phyloP scores from a whole-genome alignment of 2,888 invertebrate genomes.

The Mesochorus sp. region DNA sequence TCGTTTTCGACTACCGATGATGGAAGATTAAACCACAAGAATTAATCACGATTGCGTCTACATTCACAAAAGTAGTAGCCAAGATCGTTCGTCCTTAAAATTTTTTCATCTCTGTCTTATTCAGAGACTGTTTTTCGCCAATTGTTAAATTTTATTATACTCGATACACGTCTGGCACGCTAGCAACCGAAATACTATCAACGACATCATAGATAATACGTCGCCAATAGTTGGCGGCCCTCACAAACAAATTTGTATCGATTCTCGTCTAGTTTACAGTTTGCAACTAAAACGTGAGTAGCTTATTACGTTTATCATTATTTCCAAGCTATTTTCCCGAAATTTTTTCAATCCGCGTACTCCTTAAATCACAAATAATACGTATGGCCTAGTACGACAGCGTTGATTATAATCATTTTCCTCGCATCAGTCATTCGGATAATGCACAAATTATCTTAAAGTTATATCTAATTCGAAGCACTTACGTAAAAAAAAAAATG shows the following conservation, averaged over 20 bases:
- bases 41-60: slow-evolving; percentile 36
- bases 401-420: slow-evolving; percentile 6
- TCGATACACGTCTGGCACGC: no score
- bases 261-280: no score
- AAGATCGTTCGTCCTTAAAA: background rate
- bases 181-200: no score
- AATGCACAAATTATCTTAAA: slow-evolving; percentile 32
- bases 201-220: no score
- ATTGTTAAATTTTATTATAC: no score
- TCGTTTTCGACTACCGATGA: slow-evolving; percentile 15
- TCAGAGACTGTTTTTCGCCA: background rate
- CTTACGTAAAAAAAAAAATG: slow-evolving; percentile 6
- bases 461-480: slow-evolving; percentile 1
- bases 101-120: background rate
- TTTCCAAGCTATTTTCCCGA: no score
- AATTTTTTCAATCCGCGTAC: background rate
- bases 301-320: no score
- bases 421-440: slow-evolving; percentile 7
- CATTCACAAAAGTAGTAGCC: slow-evolving; percentile 5
- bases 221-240: no score
- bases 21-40: background rate
- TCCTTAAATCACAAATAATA: background rate
- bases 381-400: background rate
- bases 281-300: no score
- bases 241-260: no score